phyloP scores from a whole-genome alignment of 2,113 vertebrate species.

The Pygoscelis adeliae region DNA sequence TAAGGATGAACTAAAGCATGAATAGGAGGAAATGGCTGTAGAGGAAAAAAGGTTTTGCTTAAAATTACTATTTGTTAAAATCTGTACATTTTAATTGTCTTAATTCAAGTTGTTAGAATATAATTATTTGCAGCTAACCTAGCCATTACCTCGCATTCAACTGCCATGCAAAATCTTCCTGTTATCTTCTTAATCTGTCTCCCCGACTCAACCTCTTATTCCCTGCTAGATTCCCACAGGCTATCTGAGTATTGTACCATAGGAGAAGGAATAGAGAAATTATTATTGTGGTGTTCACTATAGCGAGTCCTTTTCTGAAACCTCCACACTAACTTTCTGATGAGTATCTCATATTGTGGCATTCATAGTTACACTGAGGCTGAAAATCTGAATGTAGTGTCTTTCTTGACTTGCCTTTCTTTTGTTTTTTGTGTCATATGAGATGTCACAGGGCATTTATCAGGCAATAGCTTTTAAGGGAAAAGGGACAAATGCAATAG shows the following conservation, averaged over 20 bases:
- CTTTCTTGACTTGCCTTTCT: background rate
- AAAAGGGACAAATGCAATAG: background rate
- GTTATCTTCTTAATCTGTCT: background rate
- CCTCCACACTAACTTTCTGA: background rate
- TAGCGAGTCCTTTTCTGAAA: background rate
- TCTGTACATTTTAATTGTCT: background rate
- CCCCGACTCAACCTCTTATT: background rate
- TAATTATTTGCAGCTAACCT: background rate
- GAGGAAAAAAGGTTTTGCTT: background rate
- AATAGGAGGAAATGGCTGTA: background rate
- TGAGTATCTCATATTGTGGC: background rate
- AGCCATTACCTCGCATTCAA: background rate
- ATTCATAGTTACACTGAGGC: background rate
- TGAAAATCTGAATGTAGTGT: background rate
- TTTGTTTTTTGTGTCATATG: background rate
- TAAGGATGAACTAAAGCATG: background rate
- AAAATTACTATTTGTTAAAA: background rate
- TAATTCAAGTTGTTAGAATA: background rate
- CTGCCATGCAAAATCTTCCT: background rate
- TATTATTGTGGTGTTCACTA: background rate
- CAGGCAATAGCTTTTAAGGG: background rate
- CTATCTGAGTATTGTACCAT: background rate
- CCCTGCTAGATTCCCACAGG: background rate
- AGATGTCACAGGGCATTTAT: background rate
- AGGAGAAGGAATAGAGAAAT: background rate